Base-by-base conservation (phyloP, 23 tunicate species). In the Aplidium turbinatum region DNA sequence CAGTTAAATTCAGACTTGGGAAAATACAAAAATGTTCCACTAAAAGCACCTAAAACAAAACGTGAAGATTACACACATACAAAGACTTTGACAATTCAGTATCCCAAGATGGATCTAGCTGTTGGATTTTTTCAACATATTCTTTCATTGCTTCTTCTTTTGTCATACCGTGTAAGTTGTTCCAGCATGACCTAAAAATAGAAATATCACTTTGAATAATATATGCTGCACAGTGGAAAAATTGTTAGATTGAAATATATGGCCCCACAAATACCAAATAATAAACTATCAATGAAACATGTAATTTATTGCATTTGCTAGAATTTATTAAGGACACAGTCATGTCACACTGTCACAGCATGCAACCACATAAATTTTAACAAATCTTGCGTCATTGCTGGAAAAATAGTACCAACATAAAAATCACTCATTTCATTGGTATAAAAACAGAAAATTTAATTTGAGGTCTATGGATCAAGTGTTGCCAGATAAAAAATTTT, bases 121-220 rank as follows among this genome's bases (percentile, higher is more conserved):
- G 4, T 34, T 38, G 47, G 11, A 88, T 81, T 82, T 82, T 88
- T 3, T 40, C 57, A 1, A 88, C 75, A 47, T 88, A 88, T 58
- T 88, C 83, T 2, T 6, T 35, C 78, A 74, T 81, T 28, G 96
- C 96, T 57, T 75, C 57, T 31, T 55, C 67, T 23, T 36, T 57
- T 7, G 39, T 70, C 83, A 88, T 66, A 35, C 58, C 50, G 1
- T 40, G 35, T n/a, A 88, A 62, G 13, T 35, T 47, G 7, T 69
- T 81, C 96, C 96, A 88, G 6, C 87, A 76, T 60, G 29, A 47
- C 93, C 84, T 78, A 7, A 42, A 38, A 50, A 27, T 18, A 52
- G 21, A 55, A 55, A 19, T 13, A 11, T 55, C 16, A 16, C 50
- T 42, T 42, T 9, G 13, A 42, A 42, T 42, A 42, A 16, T 16